Base-by-base conservation (phyloP, 2,888 invertebrate genomes). In the Synergus umbraculus region DNA sequence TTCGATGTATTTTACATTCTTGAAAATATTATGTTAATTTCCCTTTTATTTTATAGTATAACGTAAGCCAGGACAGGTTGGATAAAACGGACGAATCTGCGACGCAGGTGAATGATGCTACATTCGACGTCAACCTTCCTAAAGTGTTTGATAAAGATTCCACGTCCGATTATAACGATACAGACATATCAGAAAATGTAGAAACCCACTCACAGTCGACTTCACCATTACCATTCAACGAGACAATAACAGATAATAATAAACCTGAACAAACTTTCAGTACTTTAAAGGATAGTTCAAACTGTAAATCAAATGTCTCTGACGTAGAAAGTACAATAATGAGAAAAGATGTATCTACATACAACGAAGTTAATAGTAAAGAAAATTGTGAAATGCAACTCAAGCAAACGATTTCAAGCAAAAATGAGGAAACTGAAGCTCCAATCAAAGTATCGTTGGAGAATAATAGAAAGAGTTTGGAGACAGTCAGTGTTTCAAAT, bases 191-290 rank as follows among this genome's bases (percentile, higher is more conserved):
- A 4, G 89, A 90, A 41, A 89, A 89, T 77, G 82, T 86, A 41
- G 90, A 89, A 46, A 91, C 87, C 78, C 76, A 83, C 29, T 88
- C 88, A 4, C 88, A 89, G 15, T 86, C 87, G 5, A 87, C 85
- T 82, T 81, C 88, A 54, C 87, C 89, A 78, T 83, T 89, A 80
- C 90, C 91, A 78, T 89, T 91, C 84, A 91, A 91, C 79, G 89
- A 89, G 86, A 91, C 91, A 86, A 90, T 92, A 90, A 89, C 87
- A 12, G 90, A 90, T 79, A 90, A 91, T 64, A 91, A 90, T 81
- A 88, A 84, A 54, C 83, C 78, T 44, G 79, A 84, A 9, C 63
- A 85, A 66, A 77, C 79, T 43, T 58, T 65, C 58, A 82, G 69
- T 67, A 84, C 83, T 79, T 54, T 78, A 73, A 66, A 76, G 63